These are phyloP conservation scores for Sparus aurata DNA, from an alignment of 2,797 vertebrate species.

Conservation along the genomic window DNA sequence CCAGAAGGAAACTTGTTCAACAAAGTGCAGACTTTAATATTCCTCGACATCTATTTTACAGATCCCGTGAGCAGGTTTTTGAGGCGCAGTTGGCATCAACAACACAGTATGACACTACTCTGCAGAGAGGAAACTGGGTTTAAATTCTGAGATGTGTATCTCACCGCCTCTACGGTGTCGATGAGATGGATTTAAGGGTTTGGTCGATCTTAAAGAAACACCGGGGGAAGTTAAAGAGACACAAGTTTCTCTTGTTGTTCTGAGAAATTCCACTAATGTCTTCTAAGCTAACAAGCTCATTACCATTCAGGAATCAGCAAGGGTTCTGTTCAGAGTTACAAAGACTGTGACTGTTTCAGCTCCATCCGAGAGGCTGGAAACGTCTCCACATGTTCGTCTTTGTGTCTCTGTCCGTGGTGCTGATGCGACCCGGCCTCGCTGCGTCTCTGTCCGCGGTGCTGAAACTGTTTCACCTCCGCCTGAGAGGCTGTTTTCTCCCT, in stretches of 20 bases:
- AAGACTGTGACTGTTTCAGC: too few relatives aligned
- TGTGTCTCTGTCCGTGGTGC: not conserved
- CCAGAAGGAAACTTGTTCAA: too few relatives aligned
- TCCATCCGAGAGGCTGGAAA: too few relatives aligned
- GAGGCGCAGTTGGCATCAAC: not conserved
- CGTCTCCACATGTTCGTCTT: too few relatives aligned
- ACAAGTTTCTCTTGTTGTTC: too few relatives aligned
- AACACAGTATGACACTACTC: too few relatives aligned
- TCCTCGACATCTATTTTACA: not conserved
- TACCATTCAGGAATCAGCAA: not conserved
- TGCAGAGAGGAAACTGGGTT: not conserved
- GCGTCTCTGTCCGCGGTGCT: constrained; percentile 32
- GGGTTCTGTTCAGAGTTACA: too few relatives aligned
- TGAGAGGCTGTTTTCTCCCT: not conserved
- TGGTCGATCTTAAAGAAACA: not conserved
- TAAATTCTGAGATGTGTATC: not conserved
- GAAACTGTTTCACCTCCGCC: not conserved
- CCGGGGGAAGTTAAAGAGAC: not conserved
- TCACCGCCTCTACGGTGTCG: too few relatives aligned
- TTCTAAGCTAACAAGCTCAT: not conserved
- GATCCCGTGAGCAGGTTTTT: not conserved
- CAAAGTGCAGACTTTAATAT: not conserved
- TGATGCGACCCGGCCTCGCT: too few relatives aligned
- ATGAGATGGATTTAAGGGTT: not conserved
- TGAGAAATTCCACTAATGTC: not conserved